Evolutionary conservation across 1,140 invertebrate genomes (phyloP).

Genomic region (Hetaerina americana): DNA sequence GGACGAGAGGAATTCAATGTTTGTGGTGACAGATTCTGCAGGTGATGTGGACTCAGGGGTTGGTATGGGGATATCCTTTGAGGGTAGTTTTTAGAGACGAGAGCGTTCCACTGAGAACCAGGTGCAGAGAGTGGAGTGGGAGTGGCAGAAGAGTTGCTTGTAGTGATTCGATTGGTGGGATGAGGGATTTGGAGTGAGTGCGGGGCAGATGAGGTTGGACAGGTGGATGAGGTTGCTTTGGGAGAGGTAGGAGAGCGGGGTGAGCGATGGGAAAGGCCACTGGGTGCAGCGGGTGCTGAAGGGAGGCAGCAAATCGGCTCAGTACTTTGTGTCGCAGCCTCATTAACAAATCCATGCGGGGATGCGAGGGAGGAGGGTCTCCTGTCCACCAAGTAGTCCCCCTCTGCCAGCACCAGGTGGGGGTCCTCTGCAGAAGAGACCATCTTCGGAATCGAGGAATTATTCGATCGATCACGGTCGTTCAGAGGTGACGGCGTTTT

Average conservation of each 20-base stretch:
- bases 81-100: constrained; percentile 3
- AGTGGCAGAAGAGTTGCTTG: constrained; percentile 2
- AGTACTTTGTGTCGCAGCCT: constrained; percentile 10
- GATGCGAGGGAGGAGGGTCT: constrained; percentile 22
- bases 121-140: not conserved
- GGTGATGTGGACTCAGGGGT: constrained; percentile 15
- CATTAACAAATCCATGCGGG: constrained; percentile 18
- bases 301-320: constrained; percentile 4
- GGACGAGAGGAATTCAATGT: constrained; percentile 9
- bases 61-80: constrained; percentile 16
- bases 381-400: constrained; percentile 24
- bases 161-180: not conserved
- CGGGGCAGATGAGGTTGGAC: not conserved
- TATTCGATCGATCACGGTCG: constrained; percentile 33
- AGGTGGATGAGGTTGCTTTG: not conserved
- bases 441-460: constrained; percentile 27
- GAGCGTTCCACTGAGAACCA: constrained; percentile 6
- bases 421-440: constrained; percentile 23
- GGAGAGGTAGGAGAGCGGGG: not conserved
- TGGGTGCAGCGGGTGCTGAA: constrained; percentile 5
- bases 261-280: constrained; percentile 7
- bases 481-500: constrained; percentile 39
- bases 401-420: constrained; percentile 30
- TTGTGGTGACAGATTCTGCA: constrained; percentile 17
- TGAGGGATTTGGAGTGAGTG: constrained; percentile 5